Conservation (phyloP, 2,888 invertebrate genomes). For the Coleophora flavipennella region DNA sequence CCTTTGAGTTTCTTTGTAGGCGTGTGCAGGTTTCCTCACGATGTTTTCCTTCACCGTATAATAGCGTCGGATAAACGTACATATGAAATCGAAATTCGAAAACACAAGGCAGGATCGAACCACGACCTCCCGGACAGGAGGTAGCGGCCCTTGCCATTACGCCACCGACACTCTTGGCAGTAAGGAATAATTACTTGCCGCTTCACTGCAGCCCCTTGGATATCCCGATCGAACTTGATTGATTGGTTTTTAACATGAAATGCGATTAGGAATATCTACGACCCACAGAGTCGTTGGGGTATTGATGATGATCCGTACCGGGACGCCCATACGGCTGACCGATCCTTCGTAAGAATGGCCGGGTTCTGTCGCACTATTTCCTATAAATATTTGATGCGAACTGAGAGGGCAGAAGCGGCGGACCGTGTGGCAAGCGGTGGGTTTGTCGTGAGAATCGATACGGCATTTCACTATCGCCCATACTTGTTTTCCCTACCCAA, state of each 20-base stretch:
- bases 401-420: constrained; percentile 19
- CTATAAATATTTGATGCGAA: constrained; percentile 50
- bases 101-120: too few species aligned
- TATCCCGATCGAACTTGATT: constrained; percentile 16
- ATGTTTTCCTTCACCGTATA: too few species aligned
- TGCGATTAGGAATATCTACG: constrained; percentile 32
- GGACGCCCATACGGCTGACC: background rate
- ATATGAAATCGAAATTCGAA: too few species aligned
- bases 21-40: too few species aligned
- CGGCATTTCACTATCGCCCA: constrained; percentile 24
- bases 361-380: constrained; percentile 12
- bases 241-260: constrained; percentile 22
- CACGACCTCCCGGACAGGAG: too few species aligned
- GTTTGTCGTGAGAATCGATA: constrained; percentile 38
- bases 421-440: constrained; percentile 8
- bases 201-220: background rate
- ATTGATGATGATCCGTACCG: constrained; percentile 34
- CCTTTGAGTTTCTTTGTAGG: too few species aligned
- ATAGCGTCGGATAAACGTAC: too few species aligned
- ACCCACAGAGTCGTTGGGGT: constrained; percentile 16
- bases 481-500: constrained; percentile 15
- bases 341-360: background rate
- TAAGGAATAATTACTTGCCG: too few species aligned
- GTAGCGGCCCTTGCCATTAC: too few species aligned
- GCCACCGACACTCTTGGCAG: too few species aligned